phyloP scores from a whole-genome alignment of 2,888 invertebrate genomes.

The Rapana venosa region DNA sequence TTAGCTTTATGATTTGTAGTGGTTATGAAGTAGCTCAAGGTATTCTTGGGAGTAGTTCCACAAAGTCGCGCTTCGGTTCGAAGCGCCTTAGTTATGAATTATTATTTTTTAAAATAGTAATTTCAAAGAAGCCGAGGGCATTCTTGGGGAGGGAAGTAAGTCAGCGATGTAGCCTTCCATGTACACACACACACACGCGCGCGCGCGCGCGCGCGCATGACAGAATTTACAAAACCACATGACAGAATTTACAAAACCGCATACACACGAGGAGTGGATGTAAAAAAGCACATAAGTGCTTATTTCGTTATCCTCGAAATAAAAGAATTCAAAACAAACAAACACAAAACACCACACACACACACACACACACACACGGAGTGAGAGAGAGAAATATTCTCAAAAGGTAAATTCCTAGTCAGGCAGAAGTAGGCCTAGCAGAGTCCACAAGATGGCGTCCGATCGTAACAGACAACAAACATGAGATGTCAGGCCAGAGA shows the following conservation, averaged over 20 bases:
- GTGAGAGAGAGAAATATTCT: background rate
- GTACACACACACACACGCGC: background rate
- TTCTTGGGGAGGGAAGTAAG: background rate
- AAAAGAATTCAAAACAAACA: background rate
- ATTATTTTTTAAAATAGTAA: background rate
- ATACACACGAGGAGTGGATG: background rate
- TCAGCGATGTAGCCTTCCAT: background rate
- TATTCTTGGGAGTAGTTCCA: background rate
- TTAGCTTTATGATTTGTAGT: too few relatives aligned
- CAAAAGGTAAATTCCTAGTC: background rate
- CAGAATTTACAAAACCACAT: background rate
- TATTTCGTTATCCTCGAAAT: background rate
- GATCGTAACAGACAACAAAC: background rate
- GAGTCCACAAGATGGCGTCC: slow-evolving; percentile 27
- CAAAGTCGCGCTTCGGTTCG: background rate
- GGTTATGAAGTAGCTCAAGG: background rate
- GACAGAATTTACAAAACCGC: background rate
- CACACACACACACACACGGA: background rate
- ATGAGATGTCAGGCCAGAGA: background rate
- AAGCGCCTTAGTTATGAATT: background rate
- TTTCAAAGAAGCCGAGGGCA: background rate
- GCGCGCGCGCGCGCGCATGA: background rate
- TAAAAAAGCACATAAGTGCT: background rate
- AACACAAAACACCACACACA: background rate
- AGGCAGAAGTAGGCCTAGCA: background rate